A percentile compares a stretch with the other conserved stretches of the same genome.
Conservation (phyloP, 92 coral and sea anemone species). For the Chrysogorgia sp. region DNA sequence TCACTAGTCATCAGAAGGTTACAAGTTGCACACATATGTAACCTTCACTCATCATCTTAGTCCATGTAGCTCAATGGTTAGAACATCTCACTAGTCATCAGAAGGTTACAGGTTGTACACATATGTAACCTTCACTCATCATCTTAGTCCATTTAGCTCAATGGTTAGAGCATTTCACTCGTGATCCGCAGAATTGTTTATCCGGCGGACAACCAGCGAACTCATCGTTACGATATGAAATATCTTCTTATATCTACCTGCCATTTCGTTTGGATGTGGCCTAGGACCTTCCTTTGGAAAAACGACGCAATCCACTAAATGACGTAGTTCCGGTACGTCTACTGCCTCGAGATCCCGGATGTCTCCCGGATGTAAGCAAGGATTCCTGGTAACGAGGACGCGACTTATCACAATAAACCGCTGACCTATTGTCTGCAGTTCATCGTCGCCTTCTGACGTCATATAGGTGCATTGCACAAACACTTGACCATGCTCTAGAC, state of each 20-base stretch:
- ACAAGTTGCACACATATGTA: no score
- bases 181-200: no score
- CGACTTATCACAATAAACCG: constrained; percentile 63
- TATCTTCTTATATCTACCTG: constrained; percentile 60
- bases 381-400: constrained; percentile 90
- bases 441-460: constrained; percentile 67
- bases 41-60: no score
- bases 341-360: constrained; percentile 85
- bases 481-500: constrained; percentile 81
- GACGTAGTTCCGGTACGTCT: constrained; percentile 68
- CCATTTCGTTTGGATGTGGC: constrained; percentile 98
- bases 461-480: constrained; percentile 82
- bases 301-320: constrained; percentile 91
- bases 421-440: constrained; percentile 51
- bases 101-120: no score
- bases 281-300: constrained; percentile 84
- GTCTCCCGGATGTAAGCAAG: constrained; percentile 99
- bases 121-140: no score
- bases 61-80: no score
- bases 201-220: no score
- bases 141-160: no score
- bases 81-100: no score
- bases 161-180: no score
- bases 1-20: no score
- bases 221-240: not conserved